These are phyloP conservation scores for Allophyes oxyacanthae DNA, from an alignment of 2,888 invertebrate species.

Conservation along the genomic window DNA sequence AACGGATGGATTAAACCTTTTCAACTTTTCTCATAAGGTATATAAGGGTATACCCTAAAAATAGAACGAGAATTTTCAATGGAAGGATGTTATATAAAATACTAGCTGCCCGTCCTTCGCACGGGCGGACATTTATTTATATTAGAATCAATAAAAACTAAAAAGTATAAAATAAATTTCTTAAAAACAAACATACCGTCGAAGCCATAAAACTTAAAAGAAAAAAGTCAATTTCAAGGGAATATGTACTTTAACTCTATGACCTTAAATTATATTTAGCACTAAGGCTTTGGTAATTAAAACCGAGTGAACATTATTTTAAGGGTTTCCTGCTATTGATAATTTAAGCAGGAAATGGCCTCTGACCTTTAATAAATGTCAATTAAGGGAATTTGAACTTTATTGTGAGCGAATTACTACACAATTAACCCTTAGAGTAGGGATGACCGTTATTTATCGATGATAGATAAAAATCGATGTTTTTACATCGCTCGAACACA, in stretches of 20 bases:
- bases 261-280: constrained; percentile 4
- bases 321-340: constrained; percentile 66
- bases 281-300: constrained; percentile 8
- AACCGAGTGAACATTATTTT: constrained; percentile 57
- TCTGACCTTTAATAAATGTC: constrained; percentile 19
- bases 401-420: background rate
- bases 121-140: too few relatives aligned
- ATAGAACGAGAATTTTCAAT: constrained; percentile 32
- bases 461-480: too few relatives aligned
- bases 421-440: too few relatives aligned
- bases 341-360: constrained; percentile 63
- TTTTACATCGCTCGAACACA: too few relatives aligned
- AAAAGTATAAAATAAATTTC: too few relatives aligned
- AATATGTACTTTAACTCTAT: background rate
- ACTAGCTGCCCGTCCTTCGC: too few relatives aligned
- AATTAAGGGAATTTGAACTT: constrained; percentile 7
- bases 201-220: too few relatives aligned
- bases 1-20: constrained; percentile 35
- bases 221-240: background rate
- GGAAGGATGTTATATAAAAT: too few relatives aligned
- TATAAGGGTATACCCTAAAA: constrained; percentile 29
- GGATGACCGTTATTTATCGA: too few relatives aligned
- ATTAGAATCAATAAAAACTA: too few relatives aligned
- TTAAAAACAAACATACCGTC: too few relatives aligned
- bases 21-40: constrained; percentile 30